Evolutionary conservation across 2,113 vertebrate species (phyloP).

Genomic region (Hemiprocne comata): DNA sequence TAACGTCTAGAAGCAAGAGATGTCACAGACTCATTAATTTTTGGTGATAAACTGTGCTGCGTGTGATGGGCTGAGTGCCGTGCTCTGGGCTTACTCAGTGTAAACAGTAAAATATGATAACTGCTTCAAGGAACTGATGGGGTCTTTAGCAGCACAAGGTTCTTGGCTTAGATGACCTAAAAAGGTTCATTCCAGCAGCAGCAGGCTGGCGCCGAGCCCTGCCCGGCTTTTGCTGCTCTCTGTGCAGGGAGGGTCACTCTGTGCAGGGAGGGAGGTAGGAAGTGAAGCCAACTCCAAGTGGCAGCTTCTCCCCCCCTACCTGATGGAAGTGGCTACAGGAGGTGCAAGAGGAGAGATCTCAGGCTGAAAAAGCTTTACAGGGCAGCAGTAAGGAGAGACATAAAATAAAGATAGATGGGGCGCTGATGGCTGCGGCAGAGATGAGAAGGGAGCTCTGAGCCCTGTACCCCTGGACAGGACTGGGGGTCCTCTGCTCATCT

Average conservation of each 20-base stretch:
- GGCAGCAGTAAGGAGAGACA: neutral
- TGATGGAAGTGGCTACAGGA: neutral
- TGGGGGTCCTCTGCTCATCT: neutral
- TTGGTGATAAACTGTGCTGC: neutral
- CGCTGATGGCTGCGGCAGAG: fast-evolving
- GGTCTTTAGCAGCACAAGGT: neutral
- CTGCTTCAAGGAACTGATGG: neutral
- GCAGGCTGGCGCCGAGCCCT: neutral
- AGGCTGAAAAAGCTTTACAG: neutral
- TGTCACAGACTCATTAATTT: slow-evolving; percentile 30
- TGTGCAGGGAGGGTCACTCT: neutral
- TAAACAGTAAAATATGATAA: neutral
- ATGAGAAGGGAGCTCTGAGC: neutral
- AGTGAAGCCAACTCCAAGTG: neutral
- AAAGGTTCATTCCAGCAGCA: slow-evolving; percentile 14
- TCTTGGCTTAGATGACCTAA: neutral
- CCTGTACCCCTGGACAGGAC: fast-evolving
- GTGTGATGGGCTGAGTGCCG: neutral
- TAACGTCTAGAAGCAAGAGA: neutral
- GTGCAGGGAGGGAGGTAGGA: neutral
- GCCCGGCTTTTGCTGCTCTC: neutral
- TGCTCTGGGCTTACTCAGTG: neutral
- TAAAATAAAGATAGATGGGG: neutral
- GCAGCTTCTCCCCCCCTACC: neutral
- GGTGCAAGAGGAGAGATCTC: neutral